Evolutionary conservation across 2,888 invertebrate genomes (phyloP), one percentile per base, ranked within the genome.

Genomic region (Macrosiphum euphorbiae): DNA sequence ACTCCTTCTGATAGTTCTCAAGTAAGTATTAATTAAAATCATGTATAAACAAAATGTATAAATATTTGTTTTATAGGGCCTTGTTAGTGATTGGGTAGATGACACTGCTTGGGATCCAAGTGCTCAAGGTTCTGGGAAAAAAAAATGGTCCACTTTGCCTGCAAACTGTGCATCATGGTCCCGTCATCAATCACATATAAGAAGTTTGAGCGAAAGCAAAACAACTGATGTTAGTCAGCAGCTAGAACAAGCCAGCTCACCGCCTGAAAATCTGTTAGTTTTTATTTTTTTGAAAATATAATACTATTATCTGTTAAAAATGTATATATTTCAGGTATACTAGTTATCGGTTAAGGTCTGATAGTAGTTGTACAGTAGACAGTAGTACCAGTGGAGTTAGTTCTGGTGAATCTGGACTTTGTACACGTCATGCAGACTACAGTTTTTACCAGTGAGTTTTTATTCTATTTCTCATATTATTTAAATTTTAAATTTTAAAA

Each of bases 321-420:
- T 28, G 0, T 52, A 41, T 61, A 11, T 44, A 47, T 91, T 94
- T 85, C 20, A 95, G 94, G n/a, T 94, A 91, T 87, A 87, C 91
- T 35, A 92, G 87, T 84, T 93, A 88, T 87, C 92, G 92, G 16
- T 78, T 94, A n/a, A 94, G 93, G 44, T 94, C 94, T 44, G 94
- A 95, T 88, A 95, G 94, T 92, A 94, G 61, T 86, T 94, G 97
- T 95, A 97, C 97, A n/a, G 90, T 86, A 61, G 98, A 98, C 95
- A 98, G 98, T 3, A 97, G 97, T 94, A 98, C 98, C 0, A 98
- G 98, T 94, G 98, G 98, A 86, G 97, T 98, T 47, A 98, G 98
- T 96, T 98, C 98, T 94, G 97, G 97, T 95, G 98, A 98, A 96
- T 98, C 98, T 3, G 97, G 97, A 91, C 96, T 97, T 52, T 97